phyloP scores from a whole-genome alignment of 2,888 invertebrate genomes.

The Tenthredo scrophulariae region DNA sequence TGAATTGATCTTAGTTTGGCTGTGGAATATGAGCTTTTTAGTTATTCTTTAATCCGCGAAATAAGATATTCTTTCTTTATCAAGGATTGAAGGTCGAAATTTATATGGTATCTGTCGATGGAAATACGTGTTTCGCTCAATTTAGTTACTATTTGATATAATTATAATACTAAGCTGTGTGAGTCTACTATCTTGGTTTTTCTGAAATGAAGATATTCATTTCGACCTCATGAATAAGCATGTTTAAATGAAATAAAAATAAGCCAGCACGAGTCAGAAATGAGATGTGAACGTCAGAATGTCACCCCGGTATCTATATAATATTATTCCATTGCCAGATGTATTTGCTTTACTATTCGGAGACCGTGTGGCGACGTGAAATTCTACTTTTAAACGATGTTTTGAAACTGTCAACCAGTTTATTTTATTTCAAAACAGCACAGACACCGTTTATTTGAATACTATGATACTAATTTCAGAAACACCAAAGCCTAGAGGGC shows the following conservation, averaged over 20 bases:
- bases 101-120: neutral
- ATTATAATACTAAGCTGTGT: neutral
- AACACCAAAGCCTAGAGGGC: neutral
- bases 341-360: neutral
- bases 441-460: neutral
- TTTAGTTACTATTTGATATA: neutral
- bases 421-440: neutral
- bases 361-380: neutral
- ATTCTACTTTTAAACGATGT: neutral
- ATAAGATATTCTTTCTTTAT: neutral
- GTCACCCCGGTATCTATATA: neutral
- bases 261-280: neutral
- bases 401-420: neutral
- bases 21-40: neutral
- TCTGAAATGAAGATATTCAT: neutral
- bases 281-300: neutral
- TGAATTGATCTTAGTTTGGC: neutral
- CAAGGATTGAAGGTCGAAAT: neutral
- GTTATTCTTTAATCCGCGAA: neutral
- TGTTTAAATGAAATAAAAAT: neutral
- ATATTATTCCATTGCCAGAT: neutral
- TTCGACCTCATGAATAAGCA: neutral
- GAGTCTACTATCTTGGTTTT: neutral
- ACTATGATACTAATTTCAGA: slow-evolving; percentile 1
- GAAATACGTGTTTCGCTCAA: neutral